phyloP scores from a whole-genome alignment of 2,797 vertebrate species.

The Eidolon dupreanum region DNA sequence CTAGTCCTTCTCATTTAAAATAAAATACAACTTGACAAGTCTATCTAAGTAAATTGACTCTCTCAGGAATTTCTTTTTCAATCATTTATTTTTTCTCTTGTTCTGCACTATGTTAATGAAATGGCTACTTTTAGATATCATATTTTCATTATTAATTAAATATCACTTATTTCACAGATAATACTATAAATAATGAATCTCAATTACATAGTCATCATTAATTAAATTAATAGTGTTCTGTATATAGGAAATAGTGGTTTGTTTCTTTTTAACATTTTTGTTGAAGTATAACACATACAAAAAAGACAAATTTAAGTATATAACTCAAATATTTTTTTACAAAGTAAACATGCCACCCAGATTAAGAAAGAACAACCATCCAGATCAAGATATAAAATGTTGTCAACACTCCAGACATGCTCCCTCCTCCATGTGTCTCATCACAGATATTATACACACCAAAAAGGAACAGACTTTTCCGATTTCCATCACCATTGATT shows the following conservation, averaged over 20 bases:
- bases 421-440: rapidly evolving
- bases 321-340: neutral
- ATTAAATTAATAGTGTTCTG: neutral
- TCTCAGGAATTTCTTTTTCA: neutral
- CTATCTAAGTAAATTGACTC: neutral
- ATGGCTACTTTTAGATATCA: neutral
- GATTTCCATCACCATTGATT: neutral
- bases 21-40: neutral
- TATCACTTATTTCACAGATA: neutral
- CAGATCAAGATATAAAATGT: neutral
- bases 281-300: neutral
- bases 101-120: neutral
- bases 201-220: neutral
- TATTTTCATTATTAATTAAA: neutral
- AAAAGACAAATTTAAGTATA: neutral
- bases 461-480: neutral
- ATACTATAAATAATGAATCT: neutral
- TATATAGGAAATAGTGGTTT: neutral
- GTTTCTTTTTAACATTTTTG: neutral
- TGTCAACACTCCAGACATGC: neutral
- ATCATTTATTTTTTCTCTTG: neutral
- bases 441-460: neutral
- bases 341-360: neutral
- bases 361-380: neutral
- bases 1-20: neutral